A percentile compares a stretch with the other conserved stretches of the same genome.
Conservation (phyloP, 2,797 vertebrate species). For the Masticophis lateralis region DNA sequence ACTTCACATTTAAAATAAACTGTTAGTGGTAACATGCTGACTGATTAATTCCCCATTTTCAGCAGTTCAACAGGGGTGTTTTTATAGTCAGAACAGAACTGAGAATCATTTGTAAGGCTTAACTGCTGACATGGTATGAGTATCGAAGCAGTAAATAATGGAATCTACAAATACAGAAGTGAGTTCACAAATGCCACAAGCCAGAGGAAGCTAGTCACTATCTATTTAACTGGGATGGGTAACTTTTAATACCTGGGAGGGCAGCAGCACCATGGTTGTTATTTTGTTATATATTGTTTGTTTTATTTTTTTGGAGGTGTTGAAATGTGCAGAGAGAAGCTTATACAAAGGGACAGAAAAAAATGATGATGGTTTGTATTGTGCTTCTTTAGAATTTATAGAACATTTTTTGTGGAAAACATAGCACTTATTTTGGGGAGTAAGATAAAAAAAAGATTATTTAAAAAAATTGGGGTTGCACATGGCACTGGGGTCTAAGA, state of each 20-base stretch:
- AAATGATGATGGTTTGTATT: background rate
- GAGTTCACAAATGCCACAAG: conserved; percentile 1
- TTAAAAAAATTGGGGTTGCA: background rate
- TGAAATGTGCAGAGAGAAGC: background rate
- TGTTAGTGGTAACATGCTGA: background rate
- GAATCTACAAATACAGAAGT: background rate
- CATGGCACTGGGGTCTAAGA: background rate
- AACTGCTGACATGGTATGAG: background rate
- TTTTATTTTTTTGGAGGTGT: background rate
- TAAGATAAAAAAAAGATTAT: background rate
- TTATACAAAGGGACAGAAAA: background rate
- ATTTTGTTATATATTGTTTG: background rate
- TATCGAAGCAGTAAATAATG: background rate
- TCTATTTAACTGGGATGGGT: background rate
- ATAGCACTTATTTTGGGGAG: background rate
- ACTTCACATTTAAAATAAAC: background rate
- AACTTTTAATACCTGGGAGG: background rate
- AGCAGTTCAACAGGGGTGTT: background rate
- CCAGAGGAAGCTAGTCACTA: background rate
- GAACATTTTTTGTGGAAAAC: background rate
- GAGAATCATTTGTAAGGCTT: background rate
- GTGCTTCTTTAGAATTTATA: background rate
- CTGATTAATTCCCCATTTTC: background rate
- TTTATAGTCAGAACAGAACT: conserved; percentile 1
- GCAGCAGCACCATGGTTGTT: background rate